Evolutionary conservation across 2,888 invertebrate species (phyloP).

Genomic region (Scelioninae gen. 1): DNA sequence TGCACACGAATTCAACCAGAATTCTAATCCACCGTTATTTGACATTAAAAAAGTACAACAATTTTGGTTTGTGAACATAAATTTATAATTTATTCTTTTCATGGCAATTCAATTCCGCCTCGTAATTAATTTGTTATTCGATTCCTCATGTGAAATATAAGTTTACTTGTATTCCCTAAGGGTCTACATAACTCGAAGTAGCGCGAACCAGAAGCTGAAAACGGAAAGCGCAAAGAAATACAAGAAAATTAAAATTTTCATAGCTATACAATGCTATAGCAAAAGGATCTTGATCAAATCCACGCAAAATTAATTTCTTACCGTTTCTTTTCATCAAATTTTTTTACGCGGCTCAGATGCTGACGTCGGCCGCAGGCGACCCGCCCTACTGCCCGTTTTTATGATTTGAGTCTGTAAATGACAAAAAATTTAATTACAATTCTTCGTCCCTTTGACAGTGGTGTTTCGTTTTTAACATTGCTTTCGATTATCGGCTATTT

Average conservation of each 20-base stretch:
- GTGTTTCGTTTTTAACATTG: conserved; percentile 34
- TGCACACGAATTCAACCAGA: neutral
- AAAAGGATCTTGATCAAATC: conserved; percentile 38
- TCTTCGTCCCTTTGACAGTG: conserved; percentile 30
- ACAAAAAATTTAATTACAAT: conserved; percentile 66
- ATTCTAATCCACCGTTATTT: too few relatives aligned
- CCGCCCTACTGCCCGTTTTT: conserved; percentile 38
- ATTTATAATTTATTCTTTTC: conserved; percentile 20
- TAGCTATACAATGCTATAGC: conserved; percentile 19
- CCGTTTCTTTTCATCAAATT: conserved; percentile 40
- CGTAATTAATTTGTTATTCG: conserved; percentile 62
- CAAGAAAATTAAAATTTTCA: conserved; percentile 32
- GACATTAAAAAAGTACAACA: neutral
- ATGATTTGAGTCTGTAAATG: conserved; percentile 62
- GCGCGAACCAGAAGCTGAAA: neutral
- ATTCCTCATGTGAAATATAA: conserved; percentile 52
- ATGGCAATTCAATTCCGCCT: conserved; percentile 40
- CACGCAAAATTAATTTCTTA: conserved; percentile 49
- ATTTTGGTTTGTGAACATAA: neutral
- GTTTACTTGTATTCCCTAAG: conserved; percentile 42
- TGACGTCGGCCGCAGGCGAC: conserved; percentile 31
- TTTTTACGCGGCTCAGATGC: conserved; percentile 26
- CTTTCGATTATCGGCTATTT: conserved; percentile 40
- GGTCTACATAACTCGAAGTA: neutral
- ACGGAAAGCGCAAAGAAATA: conserved; percentile 8